phyloP scores from a whole-genome alignment of 2,113 vertebrate genomes.

The Poeciliopsis prolifica region DNA sequence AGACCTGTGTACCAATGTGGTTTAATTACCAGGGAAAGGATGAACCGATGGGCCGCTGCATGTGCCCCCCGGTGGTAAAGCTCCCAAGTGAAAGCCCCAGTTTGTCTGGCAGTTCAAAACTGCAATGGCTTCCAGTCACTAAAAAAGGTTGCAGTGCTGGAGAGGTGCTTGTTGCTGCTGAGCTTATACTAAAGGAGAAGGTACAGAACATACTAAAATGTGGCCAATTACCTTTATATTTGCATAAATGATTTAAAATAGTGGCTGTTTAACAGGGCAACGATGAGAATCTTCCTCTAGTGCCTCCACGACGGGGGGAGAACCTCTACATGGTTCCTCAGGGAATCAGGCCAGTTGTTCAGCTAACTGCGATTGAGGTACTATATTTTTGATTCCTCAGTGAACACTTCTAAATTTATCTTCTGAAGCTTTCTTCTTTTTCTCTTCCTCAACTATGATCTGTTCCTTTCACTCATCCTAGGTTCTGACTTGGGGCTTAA shows the following conservation, averaged over 20 bases:
- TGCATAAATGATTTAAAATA: background rate
- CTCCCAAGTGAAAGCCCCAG: constrained; percentile 76
- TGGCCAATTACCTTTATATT: background rate
- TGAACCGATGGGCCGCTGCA: constrained; percentile 90
- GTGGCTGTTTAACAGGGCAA: constrained; percentile 62
- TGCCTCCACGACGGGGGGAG: constrained; percentile 88
- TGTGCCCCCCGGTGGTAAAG: constrained; percentile 87
- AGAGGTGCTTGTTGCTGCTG: constrained; percentile 90
- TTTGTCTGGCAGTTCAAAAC: constrained; percentile 81
- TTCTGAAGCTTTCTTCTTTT: background rate
- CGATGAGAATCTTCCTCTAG: constrained; percentile 88
- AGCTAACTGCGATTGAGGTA: constrained; percentile 94
- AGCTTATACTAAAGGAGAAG: constrained; percentile 90
- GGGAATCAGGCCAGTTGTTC: constrained; percentile 95
- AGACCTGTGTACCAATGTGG: constrained; percentile 5
- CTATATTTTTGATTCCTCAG: background rate
- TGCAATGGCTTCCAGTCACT: constrained; percentile 90
- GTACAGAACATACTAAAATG: constrained; percentile 60
- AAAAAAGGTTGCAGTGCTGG: constrained; percentile 84
- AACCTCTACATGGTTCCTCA: constrained; percentile 97
- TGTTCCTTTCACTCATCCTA: constrained; percentile 48
- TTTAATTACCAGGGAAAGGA: constrained; percentile 88
- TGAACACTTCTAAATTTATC: constrained; percentile 64
- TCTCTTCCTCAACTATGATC: background rate
- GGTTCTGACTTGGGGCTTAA: constrained; percentile 96